Evolutionary conservation across 2,888 invertebrate species (phyloP).

Genomic region (Mythimna albipuncta): DNA sequence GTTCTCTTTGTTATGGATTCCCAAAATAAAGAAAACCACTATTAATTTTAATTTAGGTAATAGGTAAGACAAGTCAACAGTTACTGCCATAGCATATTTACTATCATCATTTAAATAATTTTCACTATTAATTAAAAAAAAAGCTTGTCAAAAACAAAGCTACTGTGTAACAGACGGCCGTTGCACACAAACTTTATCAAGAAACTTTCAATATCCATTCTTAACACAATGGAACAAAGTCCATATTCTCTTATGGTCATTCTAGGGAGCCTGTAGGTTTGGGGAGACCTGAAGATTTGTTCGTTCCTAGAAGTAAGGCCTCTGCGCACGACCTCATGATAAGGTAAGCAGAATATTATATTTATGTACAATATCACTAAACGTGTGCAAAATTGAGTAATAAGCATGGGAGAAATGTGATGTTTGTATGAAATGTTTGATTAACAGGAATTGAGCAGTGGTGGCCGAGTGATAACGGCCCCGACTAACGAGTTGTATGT

Average conservation of each 20-base stretch:
- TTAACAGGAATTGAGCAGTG: neutral
- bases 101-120: no score
- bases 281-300: conserved; percentile 68
- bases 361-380: conserved; percentile 55
- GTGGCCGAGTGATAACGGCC: no score
- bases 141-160: neutral
- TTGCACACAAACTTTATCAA: conserved; percentile 16
- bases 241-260: conserved; percentile 11
- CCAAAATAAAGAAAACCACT: no score
- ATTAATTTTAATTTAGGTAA: neutral
- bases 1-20: no score
- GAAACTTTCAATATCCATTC: conserved; percentile 18
- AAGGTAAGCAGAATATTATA: conserved; percentile 58
- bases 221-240: conserved; percentile 41
- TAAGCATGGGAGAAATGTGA: conserved; percentile 13
- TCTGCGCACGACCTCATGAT: conserved; percentile 70
- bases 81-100: no score
- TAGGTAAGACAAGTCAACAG: neutral
- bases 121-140: no score
- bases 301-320: conserved; percentile 73
- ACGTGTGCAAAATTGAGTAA: conserved; percentile 55
- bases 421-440: neutral
- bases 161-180: conserved; percentile 63
- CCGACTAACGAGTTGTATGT: no score
- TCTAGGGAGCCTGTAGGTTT: conserved; percentile 35